These are phyloP conservation scores for Asobara japonica DNA, from an alignment of 1,140 invertebrate genomes.

Conservation along the genomic window DNA sequence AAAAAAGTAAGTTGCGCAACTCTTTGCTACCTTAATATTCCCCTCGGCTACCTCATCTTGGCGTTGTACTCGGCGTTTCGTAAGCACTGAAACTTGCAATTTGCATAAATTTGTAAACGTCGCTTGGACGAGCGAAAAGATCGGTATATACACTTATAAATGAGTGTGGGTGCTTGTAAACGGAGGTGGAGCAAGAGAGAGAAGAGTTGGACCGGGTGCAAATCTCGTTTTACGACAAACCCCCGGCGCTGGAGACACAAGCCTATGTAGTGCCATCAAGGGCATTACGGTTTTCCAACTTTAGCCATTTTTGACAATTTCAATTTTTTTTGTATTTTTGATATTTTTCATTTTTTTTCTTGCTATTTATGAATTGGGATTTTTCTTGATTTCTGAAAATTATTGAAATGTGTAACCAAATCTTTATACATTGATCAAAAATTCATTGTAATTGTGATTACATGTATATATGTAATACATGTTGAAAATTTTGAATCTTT, in stretches of 20 bases:
- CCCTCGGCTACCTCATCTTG: constrained; percentile 28
- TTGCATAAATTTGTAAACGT: constrained; percentile 55
- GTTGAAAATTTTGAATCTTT: too few relatives aligned
- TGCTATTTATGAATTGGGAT: too few relatives aligned
- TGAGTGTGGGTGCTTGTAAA: constrained; percentile 31
- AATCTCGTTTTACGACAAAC: constrained; percentile 38
- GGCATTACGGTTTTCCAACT: too few relatives aligned
- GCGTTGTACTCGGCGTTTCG: constrained; percentile 38
- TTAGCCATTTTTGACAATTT: too few relatives aligned
- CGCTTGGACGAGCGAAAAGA: constrained; percentile 37
- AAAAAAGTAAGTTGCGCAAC: neutral
- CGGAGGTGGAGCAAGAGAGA: neutral
- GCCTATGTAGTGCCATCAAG: constrained; percentile 36
- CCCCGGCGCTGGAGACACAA: constrained; percentile 28
- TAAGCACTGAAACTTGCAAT: constrained; percentile 46
- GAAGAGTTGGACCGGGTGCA: constrained; percentile 17
- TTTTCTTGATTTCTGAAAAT: too few relatives aligned
- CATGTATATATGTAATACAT: too few relatives aligned
- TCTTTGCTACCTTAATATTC: constrained; percentile 7
- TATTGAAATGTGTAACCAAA: too few relatives aligned
- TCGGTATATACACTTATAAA: constrained; percentile 8
- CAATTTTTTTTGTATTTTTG: too few relatives aligned
- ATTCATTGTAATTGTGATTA: too few relatives aligned
- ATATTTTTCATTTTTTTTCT: too few relatives aligned
- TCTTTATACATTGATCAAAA: too few relatives aligned